Percentiles rank a stretch among this genome's conserved stretches.
Evolutionary conservation across 1,140 invertebrate genomes (phyloP).

Genomic region (Colletes latitarsis): DNA sequence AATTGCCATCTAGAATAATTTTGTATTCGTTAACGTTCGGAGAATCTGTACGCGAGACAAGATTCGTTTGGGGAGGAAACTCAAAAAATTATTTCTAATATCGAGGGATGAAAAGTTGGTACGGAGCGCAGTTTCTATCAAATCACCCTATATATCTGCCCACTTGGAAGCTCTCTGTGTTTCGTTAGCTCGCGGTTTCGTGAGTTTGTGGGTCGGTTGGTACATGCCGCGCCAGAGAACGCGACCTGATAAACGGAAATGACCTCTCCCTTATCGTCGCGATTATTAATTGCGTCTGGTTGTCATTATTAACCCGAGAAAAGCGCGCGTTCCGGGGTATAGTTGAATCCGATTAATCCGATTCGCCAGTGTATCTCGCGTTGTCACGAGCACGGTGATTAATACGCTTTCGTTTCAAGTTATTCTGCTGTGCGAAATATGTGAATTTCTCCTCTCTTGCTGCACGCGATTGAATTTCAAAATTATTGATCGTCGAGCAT

Average conservation of each 20-base stretch:
- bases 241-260: constrained; percentile 56
- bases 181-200: constrained; percentile 52
- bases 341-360: constrained; percentile 26
- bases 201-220: constrained; percentile 46
- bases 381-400: neutral
- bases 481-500: too few species aligned
- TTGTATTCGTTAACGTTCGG: too few species aligned
- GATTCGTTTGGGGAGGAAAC: too few species aligned
- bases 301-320: constrained; percentile 37
- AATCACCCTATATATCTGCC: too few species aligned
- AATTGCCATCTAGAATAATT: neutral
- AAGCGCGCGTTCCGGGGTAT: constrained; percentile 9
- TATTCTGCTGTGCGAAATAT: neutral
- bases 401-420: neutral
- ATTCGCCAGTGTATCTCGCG: neutral
- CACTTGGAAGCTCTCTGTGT: constrained; percentile 2
- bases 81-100: too few species aligned
- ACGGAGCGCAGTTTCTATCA: too few species aligned
- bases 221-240: constrained; percentile 32
- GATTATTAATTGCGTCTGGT: constrained; percentile 39
- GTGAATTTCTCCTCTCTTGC: neutral
- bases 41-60: too few species aligned
- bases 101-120: too few species aligned
- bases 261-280: constrained; percentile 28
- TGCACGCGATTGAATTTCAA: too few species aligned